Evolutionary conservation across 2,888 invertebrate species (phyloP).

Genomic region (Lymantria dispar): DNA sequence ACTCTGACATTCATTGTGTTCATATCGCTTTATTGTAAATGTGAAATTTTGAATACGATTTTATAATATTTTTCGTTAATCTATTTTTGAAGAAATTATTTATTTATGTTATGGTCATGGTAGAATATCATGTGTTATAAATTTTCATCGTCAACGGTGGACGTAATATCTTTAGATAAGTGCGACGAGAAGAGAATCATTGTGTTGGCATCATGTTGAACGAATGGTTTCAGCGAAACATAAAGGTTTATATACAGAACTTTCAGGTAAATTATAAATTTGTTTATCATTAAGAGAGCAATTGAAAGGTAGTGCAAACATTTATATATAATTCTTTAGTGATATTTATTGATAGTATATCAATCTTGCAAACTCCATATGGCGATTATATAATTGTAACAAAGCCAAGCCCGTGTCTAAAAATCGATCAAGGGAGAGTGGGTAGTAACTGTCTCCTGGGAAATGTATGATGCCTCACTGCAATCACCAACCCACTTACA

Average conservation of each 20-base stretch:
- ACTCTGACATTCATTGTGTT: slow-evolving; percentile 51
- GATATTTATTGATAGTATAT: no score
- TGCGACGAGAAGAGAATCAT: slow-evolving; percentile 46
- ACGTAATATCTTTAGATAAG: slow-evolving; percentile 55
- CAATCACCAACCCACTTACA: no score
- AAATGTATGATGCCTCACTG: no score
- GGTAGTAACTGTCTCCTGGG: no score
- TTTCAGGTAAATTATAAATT: slow-evolving; percentile 56
- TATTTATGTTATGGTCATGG: slow-evolving; percentile 71
- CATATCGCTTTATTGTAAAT: slow-evolving; percentile 60
- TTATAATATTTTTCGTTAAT: slow-evolving; percentile 75
- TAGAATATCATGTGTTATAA: slow-evolving; percentile 76
- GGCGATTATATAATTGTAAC: no score
- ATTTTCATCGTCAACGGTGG: slow-evolving; percentile 50
- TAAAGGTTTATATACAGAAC: slow-evolving; percentile 56
- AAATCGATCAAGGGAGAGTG: no score
- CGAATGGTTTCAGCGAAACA: slow-evolving; percentile 75
- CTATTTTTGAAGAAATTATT: slow-evolving; percentile 80
- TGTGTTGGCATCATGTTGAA: slow-evolving; percentile 74
- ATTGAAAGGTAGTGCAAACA: no score
- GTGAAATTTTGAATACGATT: slow-evolving; percentile 72
- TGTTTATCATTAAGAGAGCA: neutral
- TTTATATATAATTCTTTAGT: no score
- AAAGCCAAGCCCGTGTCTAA: no score
- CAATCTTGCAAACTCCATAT: no score